These are phyloP conservation scores for Cryptocephalus moraei DNA, from an alignment of 2,888 invertebrate species.

Conservation along the genomic window DNA sequence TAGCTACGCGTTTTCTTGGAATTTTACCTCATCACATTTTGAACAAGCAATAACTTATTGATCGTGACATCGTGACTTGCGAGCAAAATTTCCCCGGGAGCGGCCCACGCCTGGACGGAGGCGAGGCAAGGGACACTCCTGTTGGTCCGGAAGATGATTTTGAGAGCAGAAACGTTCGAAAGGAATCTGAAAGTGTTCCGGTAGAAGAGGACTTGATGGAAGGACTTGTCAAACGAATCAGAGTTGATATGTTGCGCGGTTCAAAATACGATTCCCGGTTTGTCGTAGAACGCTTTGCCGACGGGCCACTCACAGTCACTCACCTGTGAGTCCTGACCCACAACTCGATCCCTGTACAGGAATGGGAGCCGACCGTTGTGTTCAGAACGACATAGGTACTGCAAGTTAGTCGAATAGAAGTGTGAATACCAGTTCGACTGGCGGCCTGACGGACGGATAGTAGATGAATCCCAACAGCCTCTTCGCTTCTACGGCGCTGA, in stretches of 20 bases:
- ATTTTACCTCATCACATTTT: too few species aligned
- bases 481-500: slow-evolving; percentile 39
- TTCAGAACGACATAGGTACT: slow-evolving; percentile 53
- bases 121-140: slow-evolving; percentile 57
- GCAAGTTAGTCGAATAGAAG: slow-evolving; percentile 54
- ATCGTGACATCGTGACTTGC: slow-evolving; percentile 27
- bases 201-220: slow-evolving; percentile 34
- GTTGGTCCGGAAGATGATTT: slow-evolving; percentile 52
- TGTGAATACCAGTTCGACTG: slow-evolving; percentile 55
- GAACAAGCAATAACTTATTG: too few species aligned
- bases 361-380: slow-evolving; percentile 55
- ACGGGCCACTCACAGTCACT: slow-evolving; percentile 25
- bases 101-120: slow-evolving; percentile 60
- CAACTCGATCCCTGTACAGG: slow-evolving; percentile 56
- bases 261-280: slow-evolving; percentile 38
- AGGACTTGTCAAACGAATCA: slow-evolving; percentile 19
- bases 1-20: too few species aligned
- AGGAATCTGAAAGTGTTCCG: slow-evolving; percentile 35
- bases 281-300: slow-evolving; percentile 30
- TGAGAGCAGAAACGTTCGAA: slow-evolving; percentile 40
- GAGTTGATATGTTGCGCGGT: slow-evolving; percentile 26
- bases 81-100: slow-evolving; percentile 41
- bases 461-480: slow-evolving; percentile 56
- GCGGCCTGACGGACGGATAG: slow-evolving; percentile 60
- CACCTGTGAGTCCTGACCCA: slow-evolving; percentile 39